Base-by-base conservation (phyloP, 2,797 vertebrate genomes). In the Chiloscyllium punctatum region DNA sequence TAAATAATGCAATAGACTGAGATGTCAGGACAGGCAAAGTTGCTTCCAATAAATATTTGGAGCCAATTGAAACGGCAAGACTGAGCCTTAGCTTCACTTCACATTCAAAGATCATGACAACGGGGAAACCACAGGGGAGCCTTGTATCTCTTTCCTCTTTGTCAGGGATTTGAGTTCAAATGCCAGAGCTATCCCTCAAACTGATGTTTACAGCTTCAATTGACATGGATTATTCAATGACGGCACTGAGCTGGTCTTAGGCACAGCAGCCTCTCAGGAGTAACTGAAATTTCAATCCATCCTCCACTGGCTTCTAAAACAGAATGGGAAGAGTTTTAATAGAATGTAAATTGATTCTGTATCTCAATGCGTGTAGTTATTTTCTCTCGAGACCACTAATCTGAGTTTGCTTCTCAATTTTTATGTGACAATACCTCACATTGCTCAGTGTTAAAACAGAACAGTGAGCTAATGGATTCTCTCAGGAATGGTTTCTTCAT, bases 331-430 rank as follows among this genome's bases (percentile, higher is more conserved):
- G 96, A 84, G 96, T 97, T 97, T 97, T 97, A 98, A 97, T 97
- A 97, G 97, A 98, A 97, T 97, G 97, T 97, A 97, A 97, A 97
- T 97, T 96, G 97, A 95, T 97, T 97, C 97, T 97, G 97, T 97
- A 97, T 97, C 96, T 97, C 96, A 96, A 97, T 96, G 96, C 97
- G 96, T 94, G 96, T 96, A 97, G 96, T 96, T 68, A 96, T 95
- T 96, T 96, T 96, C 96, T 95, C 96, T 96, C 96, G 90, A 92
- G 90, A 37, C 90, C n/a, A 42, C 66, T 92, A 69, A 92, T 92
- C 90, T 92, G 90, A 69, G 69, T 92, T 92, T 92, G 62, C 66
- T 92, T 92, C 90, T 92, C 62, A 92, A 92, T 92, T 66, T 92
- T 92, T 42, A 42, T 13, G n/a, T 8, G 66, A 69, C 90, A 69